Evolutionary conservation across 2,888 invertebrate genomes (phyloP), one percentile per base, ranked within the genome.

Genomic region (Lasioglossum malachurum): DNA sequence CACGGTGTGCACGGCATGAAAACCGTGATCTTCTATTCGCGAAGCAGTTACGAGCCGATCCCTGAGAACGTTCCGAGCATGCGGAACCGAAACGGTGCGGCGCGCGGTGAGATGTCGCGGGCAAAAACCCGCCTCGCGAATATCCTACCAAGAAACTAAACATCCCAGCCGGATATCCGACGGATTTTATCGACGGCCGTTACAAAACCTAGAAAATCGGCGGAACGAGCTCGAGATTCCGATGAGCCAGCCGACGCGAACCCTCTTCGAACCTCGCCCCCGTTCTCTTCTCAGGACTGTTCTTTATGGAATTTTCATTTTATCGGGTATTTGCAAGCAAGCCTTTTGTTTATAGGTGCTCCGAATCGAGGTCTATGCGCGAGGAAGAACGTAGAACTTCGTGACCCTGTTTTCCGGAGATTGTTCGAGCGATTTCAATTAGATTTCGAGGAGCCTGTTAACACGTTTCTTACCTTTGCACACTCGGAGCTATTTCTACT

Each of bases 21-120:
- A 72, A 35, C 53, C 71, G 69, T 60, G 83, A 80, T 86, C 77
- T 72, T 49, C 78, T 76, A 82, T 85, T 86, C 80, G 49, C n/a
- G 53, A 4, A 74, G 69, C 72, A 64, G 75, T 71, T 76, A 75
- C 84, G 64, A 85, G 60, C 14, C 78, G 64, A 75, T 83, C 23
- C 67, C 38, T 46, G 73, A 35, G 85, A 82, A 44, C 46, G 46
- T 8, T 16, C 19, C 31, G 44, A n/a, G 31, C 35, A 44, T 44
- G 69, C 46, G 10, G 8, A 49, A 8, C 10, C 35, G 23, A 19
- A 19, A 19, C 27, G 44, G 53, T 16, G 46, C 46, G 46, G 16
- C 4, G 3, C 31, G 23, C 31, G 60, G 79, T 1, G 8, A 31
- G 31, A 16, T 10, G 23, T 41, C 79, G 79, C 23, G 10, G 41